Evolutionary conservation across 2,888 invertebrate species (phyloP).

Genomic region (Protodeltote pygarga): DNA sequence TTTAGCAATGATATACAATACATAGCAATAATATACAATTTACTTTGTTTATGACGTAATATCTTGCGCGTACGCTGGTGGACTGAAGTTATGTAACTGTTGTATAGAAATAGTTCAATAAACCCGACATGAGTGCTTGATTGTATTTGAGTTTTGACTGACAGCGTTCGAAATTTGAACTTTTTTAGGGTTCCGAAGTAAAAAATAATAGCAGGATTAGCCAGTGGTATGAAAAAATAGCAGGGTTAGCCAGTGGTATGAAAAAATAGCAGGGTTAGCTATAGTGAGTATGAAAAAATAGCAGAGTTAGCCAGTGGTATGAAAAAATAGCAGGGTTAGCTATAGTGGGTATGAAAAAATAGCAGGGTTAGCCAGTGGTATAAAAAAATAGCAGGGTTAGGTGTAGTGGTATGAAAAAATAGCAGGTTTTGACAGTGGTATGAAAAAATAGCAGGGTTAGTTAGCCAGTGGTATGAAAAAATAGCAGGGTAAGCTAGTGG

Average conservation of each 20-base stretch:
- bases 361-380: not conserved
- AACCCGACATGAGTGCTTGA: conserved; percentile 31
- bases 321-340: too few relatives aligned
- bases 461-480: too few relatives aligned
- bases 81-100: conserved; percentile 36
- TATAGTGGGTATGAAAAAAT: not conserved
- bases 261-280: too few relatives aligned
- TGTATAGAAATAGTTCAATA: conserved; percentile 47
- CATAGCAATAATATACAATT: conserved; percentile 47
- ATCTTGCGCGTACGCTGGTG: conserved; percentile 28
- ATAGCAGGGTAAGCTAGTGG: not conserved
- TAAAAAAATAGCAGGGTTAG: too few relatives aligned
- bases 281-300: too few relatives aligned
- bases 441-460: too few relatives aligned
- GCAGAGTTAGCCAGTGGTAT: too few relatives aligned
- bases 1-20: conserved; percentile 47
- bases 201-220: not conserved
- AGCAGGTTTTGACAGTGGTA: too few relatives aligned
- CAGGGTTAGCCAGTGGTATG: too few relatives aligned
- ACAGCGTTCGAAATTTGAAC: conserved; percentile 11
- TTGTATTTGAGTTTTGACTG: conserved; percentile 28
- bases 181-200: conserved; percentile 4
- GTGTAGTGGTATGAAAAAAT: too few relatives aligned
- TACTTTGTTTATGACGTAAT: conserved; percentile 40
- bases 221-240: too few relatives aligned